Conservation (phyloP, 2,113 vertebrate species). For the Sylvietta virens region DNA sequence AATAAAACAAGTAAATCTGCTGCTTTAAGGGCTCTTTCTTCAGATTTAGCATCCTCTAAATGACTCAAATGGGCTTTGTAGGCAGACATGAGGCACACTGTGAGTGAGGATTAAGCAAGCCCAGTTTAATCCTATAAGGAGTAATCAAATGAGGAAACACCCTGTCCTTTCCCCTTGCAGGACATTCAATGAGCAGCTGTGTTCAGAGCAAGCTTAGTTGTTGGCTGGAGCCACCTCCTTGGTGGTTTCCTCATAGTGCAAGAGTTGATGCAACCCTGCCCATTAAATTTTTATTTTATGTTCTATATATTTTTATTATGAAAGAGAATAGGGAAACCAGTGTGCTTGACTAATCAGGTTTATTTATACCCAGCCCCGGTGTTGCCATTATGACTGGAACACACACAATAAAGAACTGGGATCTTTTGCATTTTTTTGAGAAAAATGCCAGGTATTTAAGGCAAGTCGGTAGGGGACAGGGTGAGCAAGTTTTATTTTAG, state of each 20-base stretch:
- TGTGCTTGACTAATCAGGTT: background rate
- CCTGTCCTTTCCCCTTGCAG: background rate
- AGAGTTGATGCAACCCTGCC: background rate
- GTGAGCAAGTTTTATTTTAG: background rate
- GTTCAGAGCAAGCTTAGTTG: background rate
- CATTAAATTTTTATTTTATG: slow-evolving; percentile 9
- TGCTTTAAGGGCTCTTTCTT: background rate
- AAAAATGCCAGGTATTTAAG: background rate
- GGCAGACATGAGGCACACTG: background rate
- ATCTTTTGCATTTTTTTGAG: background rate
- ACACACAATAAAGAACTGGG: background rate
- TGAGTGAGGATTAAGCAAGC: background rate
- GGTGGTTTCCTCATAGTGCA: background rate
- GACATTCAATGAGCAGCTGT: background rate
- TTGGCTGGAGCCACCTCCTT: background rate
- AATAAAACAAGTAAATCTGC: background rate
- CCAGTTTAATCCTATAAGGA: background rate
- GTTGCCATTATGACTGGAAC: background rate
- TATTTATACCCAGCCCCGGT: background rate
- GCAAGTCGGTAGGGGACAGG: background rate
- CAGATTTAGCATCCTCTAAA: background rate
- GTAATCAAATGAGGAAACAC: background rate
- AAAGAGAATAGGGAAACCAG: background rate
- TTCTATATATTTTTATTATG: background rate
- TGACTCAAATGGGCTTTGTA: background rate